Base-by-base conservation (phyloP, 2,888 invertebrate genomes). In the Gastracanthus pulcherrimus region DNA sequence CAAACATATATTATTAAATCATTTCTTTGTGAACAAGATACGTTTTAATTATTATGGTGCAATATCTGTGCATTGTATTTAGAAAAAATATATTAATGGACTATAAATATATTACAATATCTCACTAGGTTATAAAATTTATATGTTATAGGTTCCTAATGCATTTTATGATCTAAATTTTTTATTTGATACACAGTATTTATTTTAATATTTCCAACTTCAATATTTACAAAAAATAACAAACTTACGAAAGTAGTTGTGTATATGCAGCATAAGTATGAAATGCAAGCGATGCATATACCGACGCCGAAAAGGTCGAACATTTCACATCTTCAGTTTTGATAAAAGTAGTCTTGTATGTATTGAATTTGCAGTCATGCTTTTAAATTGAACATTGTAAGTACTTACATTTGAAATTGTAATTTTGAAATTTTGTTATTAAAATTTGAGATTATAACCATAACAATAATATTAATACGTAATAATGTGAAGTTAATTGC, bases 221-320 rank as follows among this genome's bases (percentile, higher is more conserved):
- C n/a, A n/a, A n/a, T n/a, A n/a, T n/a, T n/a, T n/a, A n/a, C n/a
- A n/a, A n/a, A n/a, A n/a, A n/a, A n/a, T n/a, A n/a, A n/a, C n/a
- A n/a, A 34, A 78, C 84, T 85, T 81, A 87, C 87, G 76, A 86
- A 81, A 2, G 86, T 83, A 48, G 86, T 84, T 51, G 86, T 86
- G 3, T 85, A 82, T 62, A 87, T 81, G 74, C 85, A 87, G 58
- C 84, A 86, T 74, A 86, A 80, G 66, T 85, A 86, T 3, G 87
- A 86, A 9, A 86, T 64, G 74, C 86, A 86, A 23, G 87, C 85
- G 3, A 85, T 84, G 78, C 86, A 86, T 23, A 85, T 62, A 60
- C 84, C 84, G 2, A 87, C 82, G 7, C 84, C 84, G 16, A 87
- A 67, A 3, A 86, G 36, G 71, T 86, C 86, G 41, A 85, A 83